Conservation (phyloP, 2,113 vertebrate species). For the Myrmecophaga tridactyla region DNA sequence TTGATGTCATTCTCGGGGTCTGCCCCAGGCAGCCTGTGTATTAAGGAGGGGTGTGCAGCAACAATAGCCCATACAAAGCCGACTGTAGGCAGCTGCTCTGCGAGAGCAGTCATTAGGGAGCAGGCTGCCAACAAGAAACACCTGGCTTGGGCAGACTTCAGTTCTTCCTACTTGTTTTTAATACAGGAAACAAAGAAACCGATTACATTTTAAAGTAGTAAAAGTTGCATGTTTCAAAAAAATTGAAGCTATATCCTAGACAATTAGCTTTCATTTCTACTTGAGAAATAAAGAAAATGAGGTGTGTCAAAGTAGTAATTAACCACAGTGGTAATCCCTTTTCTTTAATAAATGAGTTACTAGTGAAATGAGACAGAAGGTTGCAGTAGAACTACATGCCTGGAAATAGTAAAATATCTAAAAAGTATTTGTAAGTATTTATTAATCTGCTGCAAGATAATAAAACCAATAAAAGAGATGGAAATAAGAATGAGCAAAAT, state of each 20-base stretch:
- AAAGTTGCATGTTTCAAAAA: slow-evolving; percentile 82
- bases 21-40: slow-evolving; percentile 93
- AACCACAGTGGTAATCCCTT: slow-evolving; percentile 41
- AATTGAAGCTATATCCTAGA: slow-evolving; percentile 51
- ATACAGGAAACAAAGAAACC: slow-evolving; percentile 83
- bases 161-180: slow-evolving; percentile 87
- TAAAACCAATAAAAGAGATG: background rate
- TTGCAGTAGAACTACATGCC: background rate
- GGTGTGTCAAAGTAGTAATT: slow-evolving; percentile 70
- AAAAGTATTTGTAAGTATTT: slow-evolving; percentile 12
- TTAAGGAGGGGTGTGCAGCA: slow-evolving; percentile 91
- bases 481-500: background rate
- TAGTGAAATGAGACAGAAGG: slow-evolving; percentile 47
- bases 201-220: slow-evolving; percentile 83
- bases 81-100: slow-evolving; percentile 96
- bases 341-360: slow-evolving; percentile 67
- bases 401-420: slow-evolving; percentile 13
- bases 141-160: slow-evolving; percentile 92
- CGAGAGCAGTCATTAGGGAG: slow-evolving; percentile 91
- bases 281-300: slow-evolving; percentile 71
- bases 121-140: slow-evolving; percentile 94
- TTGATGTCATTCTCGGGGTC: slow-evolving; percentile 91
- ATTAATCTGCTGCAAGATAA: slow-evolving; percentile 8
- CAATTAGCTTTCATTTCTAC: slow-evolving; percentile 66
- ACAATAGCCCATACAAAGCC: slow-evolving; percentile 96